These are phyloP conservation scores for Sebastes goodei DNA, from an alignment of 2,797 vertebrate genomes.

Conservation along the genomic window DNA sequence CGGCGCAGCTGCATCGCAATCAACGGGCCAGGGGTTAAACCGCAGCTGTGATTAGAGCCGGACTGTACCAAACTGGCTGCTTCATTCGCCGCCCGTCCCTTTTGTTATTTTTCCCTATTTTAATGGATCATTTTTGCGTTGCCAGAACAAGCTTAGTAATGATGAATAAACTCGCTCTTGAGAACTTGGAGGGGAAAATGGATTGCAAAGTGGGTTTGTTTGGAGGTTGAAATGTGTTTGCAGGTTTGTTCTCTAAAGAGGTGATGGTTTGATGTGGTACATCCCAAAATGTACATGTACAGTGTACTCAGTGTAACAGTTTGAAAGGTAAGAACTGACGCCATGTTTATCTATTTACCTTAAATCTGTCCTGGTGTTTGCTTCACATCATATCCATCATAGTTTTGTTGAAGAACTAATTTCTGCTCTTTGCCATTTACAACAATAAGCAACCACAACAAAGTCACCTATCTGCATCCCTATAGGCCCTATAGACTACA, in stretches of 20 bases:
- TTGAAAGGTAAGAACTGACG: neutral
- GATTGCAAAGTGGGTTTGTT: conserved; percentile 6
- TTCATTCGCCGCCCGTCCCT: neutral
- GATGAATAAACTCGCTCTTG: conserved; percentile 5
- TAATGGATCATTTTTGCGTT: conserved; percentile 8
- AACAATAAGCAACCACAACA: conserved; percentile 4
- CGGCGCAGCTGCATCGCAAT: conserved; percentile 71
- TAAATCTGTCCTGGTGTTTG: neutral
- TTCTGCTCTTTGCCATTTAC: neutral
- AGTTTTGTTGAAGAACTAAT: neutral
- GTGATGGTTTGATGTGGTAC: neutral
- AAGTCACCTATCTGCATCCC: neutral
- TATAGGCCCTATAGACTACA: neutral
- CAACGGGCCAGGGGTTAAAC: conserved; percentile 62
- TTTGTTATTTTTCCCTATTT: conserved; percentile 13
- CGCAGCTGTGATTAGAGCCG: conserved; percentile 65
- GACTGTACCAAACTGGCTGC: conserved; percentile 35
- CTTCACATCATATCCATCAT: neutral
- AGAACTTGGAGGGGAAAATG: conserved; percentile 14
- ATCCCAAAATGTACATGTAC: neutral
- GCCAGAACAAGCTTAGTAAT: neutral
- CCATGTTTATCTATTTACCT: neutral
- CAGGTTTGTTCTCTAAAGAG: conserved; percentile 1
- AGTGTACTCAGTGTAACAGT: neutral
- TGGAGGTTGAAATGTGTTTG: conserved; percentile 1